phyloP scores from a whole-genome alignment of 2,888 invertebrate genomes.

The Drosophila infuscata region DNA sequence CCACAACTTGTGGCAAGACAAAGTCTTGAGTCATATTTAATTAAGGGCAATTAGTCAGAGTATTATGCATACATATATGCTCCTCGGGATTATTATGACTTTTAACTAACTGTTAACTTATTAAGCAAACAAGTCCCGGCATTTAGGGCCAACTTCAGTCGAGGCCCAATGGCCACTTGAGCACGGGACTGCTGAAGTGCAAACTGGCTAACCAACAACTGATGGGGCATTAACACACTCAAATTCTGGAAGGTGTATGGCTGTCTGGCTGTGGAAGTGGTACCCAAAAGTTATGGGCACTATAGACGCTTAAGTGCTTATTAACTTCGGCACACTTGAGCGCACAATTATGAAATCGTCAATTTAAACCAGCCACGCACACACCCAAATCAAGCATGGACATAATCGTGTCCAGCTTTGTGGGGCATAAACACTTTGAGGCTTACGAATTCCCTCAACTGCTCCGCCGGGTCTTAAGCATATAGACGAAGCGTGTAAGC shows the following conservation, averaged over 20 bases:
- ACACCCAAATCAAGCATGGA: slow-evolving; percentile 13
- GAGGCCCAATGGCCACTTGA: slow-evolving; percentile 37
- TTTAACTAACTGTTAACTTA: slow-evolving; percentile 31
- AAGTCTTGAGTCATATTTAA: neutral
- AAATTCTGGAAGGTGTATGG: neutral
- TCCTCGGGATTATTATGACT: slow-evolving; percentile 24
- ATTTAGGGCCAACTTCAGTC: slow-evolving; percentile 33
- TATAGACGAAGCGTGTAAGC: slow-evolving; percentile 46
- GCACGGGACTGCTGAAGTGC: slow-evolving; percentile 46
- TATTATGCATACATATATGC: slow-evolving; percentile 12
- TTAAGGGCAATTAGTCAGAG: slow-evolving; percentile 11
- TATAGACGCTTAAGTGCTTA: slow-evolving; percentile 73
- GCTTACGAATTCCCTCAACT: slow-evolving; percentile 36
- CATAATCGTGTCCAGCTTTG: slow-evolving; percentile 65
- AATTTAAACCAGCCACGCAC: slow-evolving; percentile 73
- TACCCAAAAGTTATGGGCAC: slow-evolving; percentile 32
- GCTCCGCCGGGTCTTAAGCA: slow-evolving; percentile 31
- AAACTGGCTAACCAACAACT: slow-evolving; percentile 36
- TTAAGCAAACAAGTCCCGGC: slow-evolving; percentile 28
- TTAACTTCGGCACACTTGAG: slow-evolving; percentile 76
- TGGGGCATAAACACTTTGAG: slow-evolving; percentile 50
- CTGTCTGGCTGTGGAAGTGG: neutral
- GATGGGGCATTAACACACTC: slow-evolving; percentile 42
- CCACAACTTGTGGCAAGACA: neutral
- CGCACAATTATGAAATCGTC: slow-evolving; percentile 80